phyloP scores from a whole-genome alignment of 1,140 invertebrate species.

The Anastatus disparis region DNA sequence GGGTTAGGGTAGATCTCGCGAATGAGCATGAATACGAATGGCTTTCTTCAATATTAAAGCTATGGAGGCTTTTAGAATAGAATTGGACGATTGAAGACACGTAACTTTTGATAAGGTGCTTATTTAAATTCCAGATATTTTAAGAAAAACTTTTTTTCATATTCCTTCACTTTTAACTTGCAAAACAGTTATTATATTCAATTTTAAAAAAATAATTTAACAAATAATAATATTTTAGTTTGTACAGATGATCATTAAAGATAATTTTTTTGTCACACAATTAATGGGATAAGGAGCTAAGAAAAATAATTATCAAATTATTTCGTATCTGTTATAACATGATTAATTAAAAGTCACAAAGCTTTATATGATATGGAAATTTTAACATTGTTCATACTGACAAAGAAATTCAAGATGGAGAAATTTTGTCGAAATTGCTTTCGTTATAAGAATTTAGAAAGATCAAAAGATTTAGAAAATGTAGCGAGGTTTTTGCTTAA shows the following conservation, averaged over 20 bases:
- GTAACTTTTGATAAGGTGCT: not conserved
- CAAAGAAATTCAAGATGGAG: not conserved
- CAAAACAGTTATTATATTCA: too few species aligned
- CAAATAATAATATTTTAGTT: too few species aligned
- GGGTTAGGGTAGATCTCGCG: not conserved
- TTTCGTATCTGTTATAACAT: too few species aligned
- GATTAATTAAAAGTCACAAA: not conserved
- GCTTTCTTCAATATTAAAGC: conserved; percentile 6
- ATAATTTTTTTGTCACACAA: too few species aligned
- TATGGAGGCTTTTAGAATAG: not conserved
- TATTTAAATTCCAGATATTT: too few species aligned
- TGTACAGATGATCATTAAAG: too few species aligned
- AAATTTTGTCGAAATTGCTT: conserved; percentile 1
- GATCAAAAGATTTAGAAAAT: conserved; percentile 26
- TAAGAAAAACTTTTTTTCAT: too few species aligned
- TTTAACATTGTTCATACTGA: not conserved
- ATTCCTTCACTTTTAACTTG: too few species aligned
- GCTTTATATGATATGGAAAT: not conserved
- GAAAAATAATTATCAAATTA: too few species aligned
- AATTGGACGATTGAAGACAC: not conserved
- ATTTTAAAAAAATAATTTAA: too few species aligned
- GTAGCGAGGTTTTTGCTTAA: not conserved
- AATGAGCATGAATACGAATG: conserved; percentile 8
- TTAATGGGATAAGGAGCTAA: too few species aligned
- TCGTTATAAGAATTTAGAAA: not conserved